Percentiles rank a stretch among this genome's conserved stretches.
Conservation (phyloP, 2,113 vertebrate genomes). For the Lophius piscatorius region DNA sequence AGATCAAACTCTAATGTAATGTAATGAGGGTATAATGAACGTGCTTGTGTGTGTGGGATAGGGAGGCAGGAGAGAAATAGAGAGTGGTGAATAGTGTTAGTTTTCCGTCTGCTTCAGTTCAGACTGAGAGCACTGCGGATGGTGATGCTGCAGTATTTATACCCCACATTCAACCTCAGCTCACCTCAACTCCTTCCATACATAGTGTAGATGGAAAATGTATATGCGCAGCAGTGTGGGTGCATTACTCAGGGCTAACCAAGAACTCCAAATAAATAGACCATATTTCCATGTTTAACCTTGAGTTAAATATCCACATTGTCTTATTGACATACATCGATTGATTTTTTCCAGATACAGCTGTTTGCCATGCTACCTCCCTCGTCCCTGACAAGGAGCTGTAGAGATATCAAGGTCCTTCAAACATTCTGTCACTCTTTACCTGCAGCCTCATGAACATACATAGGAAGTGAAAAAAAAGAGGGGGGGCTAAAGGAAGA, state of each 20-base stretch:
- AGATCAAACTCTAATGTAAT: constrained; percentile 20
- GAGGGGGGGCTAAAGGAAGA: constrained; percentile 10
- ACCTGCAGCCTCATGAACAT: constrained; percentile 18
- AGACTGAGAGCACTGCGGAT: constrained; percentile 71
- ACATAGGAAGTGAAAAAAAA: constrained; percentile 20
- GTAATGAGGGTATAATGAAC: constrained; percentile 15
- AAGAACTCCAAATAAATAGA: constrained; percentile 14
- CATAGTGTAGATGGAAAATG: constrained; percentile 33
- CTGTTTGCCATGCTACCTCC: constrained; percentile 33
- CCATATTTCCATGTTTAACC: constrained; percentile 8
- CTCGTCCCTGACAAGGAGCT: constrained; percentile 27
- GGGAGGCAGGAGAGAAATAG: constrained; percentile 22
- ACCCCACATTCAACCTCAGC: constrained; percentile 62
- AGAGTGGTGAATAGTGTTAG: constrained; percentile 38
- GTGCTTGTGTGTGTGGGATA: constrained; percentile 8
- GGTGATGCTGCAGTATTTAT: constrained; percentile 72
- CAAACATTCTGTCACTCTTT: constrained; percentile 17
- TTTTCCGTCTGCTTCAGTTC: constrained; percentile 62
- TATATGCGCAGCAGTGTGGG: constrained; percentile 31
- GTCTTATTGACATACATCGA: background rate
- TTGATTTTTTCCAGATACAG: constrained; percentile 1
- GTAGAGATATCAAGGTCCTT: constrained; percentile 7
- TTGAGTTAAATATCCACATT: background rate
- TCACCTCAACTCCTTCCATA: constrained; percentile 60
- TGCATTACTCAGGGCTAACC: constrained; percentile 25